Percentiles rank a stretch among this genome's conserved stretches.
Evolutionary conservation across 2,888 invertebrate species (phyloP).

Genomic region (Apamea monoglypha): DNA sequence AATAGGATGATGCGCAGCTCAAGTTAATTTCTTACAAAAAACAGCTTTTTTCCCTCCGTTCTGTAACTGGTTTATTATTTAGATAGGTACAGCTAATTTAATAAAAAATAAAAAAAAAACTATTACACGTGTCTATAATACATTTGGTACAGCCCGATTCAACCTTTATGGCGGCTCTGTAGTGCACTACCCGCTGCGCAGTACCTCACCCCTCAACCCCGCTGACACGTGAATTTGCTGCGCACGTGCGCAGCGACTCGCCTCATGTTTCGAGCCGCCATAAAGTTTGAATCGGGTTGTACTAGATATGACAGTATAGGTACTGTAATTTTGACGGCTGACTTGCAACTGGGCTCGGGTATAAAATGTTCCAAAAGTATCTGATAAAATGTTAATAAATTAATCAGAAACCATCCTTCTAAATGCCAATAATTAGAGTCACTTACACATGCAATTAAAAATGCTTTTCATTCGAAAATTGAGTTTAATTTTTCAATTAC

Average conservation of each 20-base stretch:
- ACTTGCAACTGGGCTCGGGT: background rate
- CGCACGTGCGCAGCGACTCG: background rate
- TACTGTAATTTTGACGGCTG: background rate
- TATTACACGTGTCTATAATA: background rate
- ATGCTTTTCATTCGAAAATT: too few relatives aligned
- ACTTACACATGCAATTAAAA: too few relatives aligned
- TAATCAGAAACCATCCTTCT: too few relatives aligned
- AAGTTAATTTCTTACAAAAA: constrained; percentile 7
- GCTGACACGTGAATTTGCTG: background rate
- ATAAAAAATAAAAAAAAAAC: background rate
- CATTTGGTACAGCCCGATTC: background rate
- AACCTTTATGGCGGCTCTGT: background rate
- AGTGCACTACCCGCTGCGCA: background rate
- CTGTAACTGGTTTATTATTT: background rate
- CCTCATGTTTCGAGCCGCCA: background rate
- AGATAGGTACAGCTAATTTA: background rate
- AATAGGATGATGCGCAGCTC: background rate
- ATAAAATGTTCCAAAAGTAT: background rate
- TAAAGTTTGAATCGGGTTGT: background rate
- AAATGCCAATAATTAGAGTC: too few relatives aligned
- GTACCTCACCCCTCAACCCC: background rate
- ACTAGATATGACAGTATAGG: background rate
- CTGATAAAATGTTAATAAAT: too few relatives aligned
- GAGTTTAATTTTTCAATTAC: too few relatives aligned
- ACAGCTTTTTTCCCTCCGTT: background rate